A percentile compares a stretch with the other conserved stretches of the same genome.
phyloP scores from a whole-genome alignment of 2,888 invertebrate species.

The Cantharis lateralis region DNA sequence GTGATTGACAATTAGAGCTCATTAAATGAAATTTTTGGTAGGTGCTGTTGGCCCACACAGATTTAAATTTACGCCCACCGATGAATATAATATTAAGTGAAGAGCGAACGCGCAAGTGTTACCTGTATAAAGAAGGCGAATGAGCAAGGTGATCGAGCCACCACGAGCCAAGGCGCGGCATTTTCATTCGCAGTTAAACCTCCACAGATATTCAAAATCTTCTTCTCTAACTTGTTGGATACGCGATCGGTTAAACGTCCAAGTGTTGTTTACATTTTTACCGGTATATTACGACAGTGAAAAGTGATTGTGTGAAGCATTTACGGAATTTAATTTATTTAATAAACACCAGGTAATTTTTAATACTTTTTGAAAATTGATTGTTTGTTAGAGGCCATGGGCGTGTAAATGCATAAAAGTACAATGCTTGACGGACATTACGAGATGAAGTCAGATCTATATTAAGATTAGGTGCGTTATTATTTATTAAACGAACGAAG shows the following conservation, averaged over 20 bases:
- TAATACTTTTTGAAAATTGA: not conserved
- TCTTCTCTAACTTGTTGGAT: constrained; percentile 21
- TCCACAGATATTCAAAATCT: constrained; percentile 20
- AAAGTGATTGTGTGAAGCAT: not conserved
- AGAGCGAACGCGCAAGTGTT: constrained; percentile 23
- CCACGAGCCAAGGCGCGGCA: constrained; percentile 29
- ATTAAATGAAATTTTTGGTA: not conserved
- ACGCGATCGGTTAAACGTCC: constrained; percentile 14
- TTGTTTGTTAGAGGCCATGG: not conserved
- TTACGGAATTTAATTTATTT: not conserved
- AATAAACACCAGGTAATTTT: constrained; percentile 1
- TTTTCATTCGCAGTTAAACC: constrained; percentile 8
- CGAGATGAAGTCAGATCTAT: constrained; percentile 21
- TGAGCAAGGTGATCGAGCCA: constrained; percentile 30
- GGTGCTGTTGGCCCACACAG: constrained; percentile 19
- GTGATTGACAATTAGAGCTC: not conserved
- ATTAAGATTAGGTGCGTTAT: constrained; percentile 9
- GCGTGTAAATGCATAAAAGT: not conserved
- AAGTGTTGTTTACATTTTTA: not conserved
- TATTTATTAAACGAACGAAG: constrained; percentile 2
- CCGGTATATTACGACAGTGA: constrained; percentile 1
- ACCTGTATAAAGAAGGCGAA: constrained; percentile 20
- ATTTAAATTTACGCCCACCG: constrained; percentile 22
- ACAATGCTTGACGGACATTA: not conserved
- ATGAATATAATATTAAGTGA: not conserved